Base-by-base conservation (phyloP, 2,888 invertebrate species). In the Hypena proboscidalis region DNA sequence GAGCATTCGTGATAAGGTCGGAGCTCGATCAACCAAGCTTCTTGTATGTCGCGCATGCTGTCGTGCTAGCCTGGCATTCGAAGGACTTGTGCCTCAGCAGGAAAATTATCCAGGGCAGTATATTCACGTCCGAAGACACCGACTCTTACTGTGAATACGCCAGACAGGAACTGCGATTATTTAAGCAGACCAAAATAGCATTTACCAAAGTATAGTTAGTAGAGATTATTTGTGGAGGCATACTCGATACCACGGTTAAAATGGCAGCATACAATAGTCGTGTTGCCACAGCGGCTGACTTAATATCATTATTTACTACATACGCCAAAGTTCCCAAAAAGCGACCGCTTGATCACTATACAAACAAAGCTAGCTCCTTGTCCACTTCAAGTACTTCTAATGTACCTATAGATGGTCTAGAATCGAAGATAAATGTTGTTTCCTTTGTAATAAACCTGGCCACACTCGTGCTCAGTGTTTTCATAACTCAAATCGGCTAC, bases 191-290 rank as follows among this genome's bases (percentile, higher is more conserved):
- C 2, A 37, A 30, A 15, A 27, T 40, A 7, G 5, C 39, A 2
- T 40, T 33, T 9, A 40, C 39, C 2, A 32, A 40, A 2, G 14
- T 4, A 19, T 26, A 40, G 3, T 10, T 27, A 32, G 39, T 26
- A 1, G 39, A 39, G 8, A 5, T 39, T 2, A 4, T 39, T 2
- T 39, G 26, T 15, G 25, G 27, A 13, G 26, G 32, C 7, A 22
- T 40, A 20, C 8, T 8, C 2, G 65, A 70, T 17, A 25, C 36
- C 1, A 48, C 44, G 41, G 51, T 67, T 2, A 51, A 32, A 43
- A 58, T 66, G 54, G 64, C 64, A 2, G 49, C 54, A 6, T 45
- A 55, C 1, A 65, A 70, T 22, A 67, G 53, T 25, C 17, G 11
- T 21, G 53, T 59, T 2, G 44, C 9, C 2, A 55, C 51, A 1